Conservation (phyloP, 2,888 invertebrate species). For the Drosophila kambysellisi region DNA sequence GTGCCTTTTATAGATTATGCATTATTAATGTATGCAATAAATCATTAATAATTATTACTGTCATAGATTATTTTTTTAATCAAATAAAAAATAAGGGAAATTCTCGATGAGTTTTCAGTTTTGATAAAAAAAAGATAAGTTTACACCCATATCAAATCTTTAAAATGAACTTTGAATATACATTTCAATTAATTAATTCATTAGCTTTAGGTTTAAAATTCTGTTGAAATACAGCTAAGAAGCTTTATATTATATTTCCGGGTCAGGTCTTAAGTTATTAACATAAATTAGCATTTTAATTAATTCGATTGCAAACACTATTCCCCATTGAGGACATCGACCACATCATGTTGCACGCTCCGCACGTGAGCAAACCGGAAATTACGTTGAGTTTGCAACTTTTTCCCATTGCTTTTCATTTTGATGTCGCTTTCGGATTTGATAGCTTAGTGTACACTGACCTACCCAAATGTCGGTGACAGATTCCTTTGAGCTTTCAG, state of each 20-base stretch:
- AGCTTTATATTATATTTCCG: slow-evolving; percentile 15
- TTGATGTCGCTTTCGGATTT: slow-evolving; percentile 32
- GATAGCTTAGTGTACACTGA: slow-evolving; percentile 31
- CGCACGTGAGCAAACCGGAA: slow-evolving; percentile 61
- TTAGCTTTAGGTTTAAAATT: background rate
- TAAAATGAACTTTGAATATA: background rate
- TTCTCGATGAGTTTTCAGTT: background rate
- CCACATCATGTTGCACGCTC: slow-evolving; percentile 33
- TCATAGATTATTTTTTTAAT: background rate
- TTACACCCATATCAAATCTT: background rate
- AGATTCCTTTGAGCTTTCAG: slow-evolving; percentile 60
- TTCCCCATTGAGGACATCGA: slow-evolving; percentile 20
- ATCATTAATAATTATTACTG: background rate
- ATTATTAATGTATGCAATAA: background rate
- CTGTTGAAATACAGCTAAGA: background rate
- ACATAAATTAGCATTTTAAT: slow-evolving; percentile 60
- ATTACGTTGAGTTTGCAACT: slow-evolving; percentile 49
- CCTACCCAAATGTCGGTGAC: slow-evolving; percentile 24
- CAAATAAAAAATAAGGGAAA: background rate
- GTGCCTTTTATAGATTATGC: background rate
- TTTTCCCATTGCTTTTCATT: slow-evolving; percentile 9
- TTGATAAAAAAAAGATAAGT: too few species aligned
- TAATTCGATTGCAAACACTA: slow-evolving; percentile 41
- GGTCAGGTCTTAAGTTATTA: slow-evolving; percentile 35
- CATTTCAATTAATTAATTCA: background rate